Conservation (phyloP, 1,140 invertebrate species). For the Drosophila obscura region DNA sequence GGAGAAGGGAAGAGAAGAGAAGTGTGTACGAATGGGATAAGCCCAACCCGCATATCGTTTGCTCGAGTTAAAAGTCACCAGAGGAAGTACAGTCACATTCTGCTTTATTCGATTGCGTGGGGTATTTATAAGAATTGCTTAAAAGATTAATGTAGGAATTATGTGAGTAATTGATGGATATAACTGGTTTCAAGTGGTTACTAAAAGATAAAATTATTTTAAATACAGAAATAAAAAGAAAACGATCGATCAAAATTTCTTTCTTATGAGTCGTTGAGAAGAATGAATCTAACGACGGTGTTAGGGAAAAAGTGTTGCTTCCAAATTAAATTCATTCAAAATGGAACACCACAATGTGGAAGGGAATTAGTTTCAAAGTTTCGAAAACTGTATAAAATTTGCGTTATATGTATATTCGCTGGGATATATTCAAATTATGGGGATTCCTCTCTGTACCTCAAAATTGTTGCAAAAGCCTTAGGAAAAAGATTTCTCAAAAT, state of each 20-base stretch:
- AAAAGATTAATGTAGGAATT: constrained; percentile 16
- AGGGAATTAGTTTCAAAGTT: too few relatives aligned
- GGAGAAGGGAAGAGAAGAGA: neutral
- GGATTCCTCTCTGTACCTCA: neutral
- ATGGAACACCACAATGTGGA: too few relatives aligned
- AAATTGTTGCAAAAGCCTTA: neutral
- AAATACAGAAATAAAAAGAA: neutral
- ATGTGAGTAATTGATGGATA: neutral
- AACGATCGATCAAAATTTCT: too few relatives aligned
- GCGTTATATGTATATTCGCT: too few relatives aligned
- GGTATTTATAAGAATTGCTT: constrained; percentile 23
- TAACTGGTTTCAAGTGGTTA: constrained; percentile 12
- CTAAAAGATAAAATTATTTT: neutral
- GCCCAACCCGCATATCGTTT: constrained; percentile 17
- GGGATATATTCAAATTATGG: neutral
- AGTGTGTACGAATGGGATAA: neutral
- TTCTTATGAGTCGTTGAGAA: too few relatives aligned
- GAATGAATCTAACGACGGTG: too few relatives aligned
- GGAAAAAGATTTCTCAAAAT: constrained; percentile 20
- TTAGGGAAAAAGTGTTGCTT: too few relatives aligned
- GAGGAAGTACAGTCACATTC: constrained; percentile 13
- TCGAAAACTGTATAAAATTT: too few relatives aligned
- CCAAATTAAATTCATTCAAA: too few relatives aligned
- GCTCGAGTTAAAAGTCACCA: constrained; percentile 1
- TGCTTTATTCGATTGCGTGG: neutral